Percentiles rank a stretch among this genome's conserved stretches.
These are phyloP conservation scores for Desmophyllum pertusum DNA, from an alignment of 92 coral and sea anemone species.

Conservation along the genomic window DNA sequence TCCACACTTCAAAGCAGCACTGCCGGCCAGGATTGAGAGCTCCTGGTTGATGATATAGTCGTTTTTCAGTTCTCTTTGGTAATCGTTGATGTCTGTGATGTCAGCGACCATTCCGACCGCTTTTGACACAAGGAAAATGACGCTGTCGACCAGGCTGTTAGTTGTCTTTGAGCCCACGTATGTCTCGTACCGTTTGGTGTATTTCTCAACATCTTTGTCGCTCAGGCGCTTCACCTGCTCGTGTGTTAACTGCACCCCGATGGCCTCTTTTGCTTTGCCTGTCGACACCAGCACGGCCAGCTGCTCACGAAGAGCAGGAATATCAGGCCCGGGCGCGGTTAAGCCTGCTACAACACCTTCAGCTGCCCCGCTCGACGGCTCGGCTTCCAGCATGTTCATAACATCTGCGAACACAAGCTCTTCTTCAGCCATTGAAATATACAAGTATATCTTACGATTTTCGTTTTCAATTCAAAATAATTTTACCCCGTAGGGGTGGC, in stretches of 20 bases:
- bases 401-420: neutral
- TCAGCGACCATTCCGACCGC: neutral
- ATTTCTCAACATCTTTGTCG: conserved; percentile 8
- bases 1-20: neutral
- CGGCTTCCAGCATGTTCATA: neutral
- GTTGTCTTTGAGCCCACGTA: conserved; percentile 21
- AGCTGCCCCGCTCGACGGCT: neutral
- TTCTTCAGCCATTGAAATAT: neutral
- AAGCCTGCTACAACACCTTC: too few relatives aligned
- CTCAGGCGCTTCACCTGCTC: conserved; percentile 18
- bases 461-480: neutral
- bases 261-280: conserved; percentile 26
- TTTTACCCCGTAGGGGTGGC: conserved; percentile 21
- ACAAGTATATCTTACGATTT: too few relatives aligned
- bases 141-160: neutral
- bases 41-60: neutral
- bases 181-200: conserved; percentile 25
- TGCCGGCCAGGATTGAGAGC: neutral
- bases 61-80: neutral
- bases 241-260: conserved; percentile 20
- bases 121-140: neutral
- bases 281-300: conserved; percentile 3
- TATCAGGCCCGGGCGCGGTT: neutral
- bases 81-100: neutral
- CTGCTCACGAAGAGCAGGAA: conserved; percentile 13